Conservation (phyloP, 2,797 vertebrate genomes). For the Xiphophorus birchmanni region DNA sequence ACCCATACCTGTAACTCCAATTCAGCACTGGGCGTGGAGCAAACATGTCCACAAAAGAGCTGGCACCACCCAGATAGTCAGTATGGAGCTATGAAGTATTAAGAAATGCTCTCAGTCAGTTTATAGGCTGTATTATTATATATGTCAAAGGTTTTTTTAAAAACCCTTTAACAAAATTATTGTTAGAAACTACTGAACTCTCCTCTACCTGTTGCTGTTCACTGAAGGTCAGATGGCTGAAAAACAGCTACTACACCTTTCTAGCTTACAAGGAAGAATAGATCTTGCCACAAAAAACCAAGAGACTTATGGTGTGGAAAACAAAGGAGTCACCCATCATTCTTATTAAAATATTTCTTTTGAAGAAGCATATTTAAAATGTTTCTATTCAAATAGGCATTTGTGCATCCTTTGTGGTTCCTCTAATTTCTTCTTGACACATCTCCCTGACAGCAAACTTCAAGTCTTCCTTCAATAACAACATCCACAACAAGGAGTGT, state of each 20-base stretch:
- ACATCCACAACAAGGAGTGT: not conserved
- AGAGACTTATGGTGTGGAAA: not conserved
- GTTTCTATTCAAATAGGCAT: not conserved
- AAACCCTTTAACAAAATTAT: not conserved
- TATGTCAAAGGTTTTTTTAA: not conserved
- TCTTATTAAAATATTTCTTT: not conserved
- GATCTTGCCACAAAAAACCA: not conserved
- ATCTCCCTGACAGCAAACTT: not conserved
- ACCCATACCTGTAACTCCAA: conserved; percentile 61
- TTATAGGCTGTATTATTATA: not conserved
- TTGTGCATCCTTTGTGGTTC: not conserved
- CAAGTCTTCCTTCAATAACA: not conserved
- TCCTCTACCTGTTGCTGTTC: not conserved
- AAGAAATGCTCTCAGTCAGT: conserved; percentile 20
- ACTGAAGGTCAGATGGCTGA: not conserved
- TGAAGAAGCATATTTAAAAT: not conserved
- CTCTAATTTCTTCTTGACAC: not conserved
- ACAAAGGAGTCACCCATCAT: not conserved
- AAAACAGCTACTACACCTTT: not conserved
- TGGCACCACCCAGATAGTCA: conserved; percentile 63
- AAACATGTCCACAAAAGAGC: conserved; percentile 55
- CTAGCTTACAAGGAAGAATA: not conserved
- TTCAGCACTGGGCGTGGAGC: conserved; percentile 62
- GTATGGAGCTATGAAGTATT: conserved; percentile 53
- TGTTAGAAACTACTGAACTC: not conserved